Base-by-base conservation (phyloP, 2,113 vertebrate genomes). In the Oncorhynchus clarkii region DNA sequence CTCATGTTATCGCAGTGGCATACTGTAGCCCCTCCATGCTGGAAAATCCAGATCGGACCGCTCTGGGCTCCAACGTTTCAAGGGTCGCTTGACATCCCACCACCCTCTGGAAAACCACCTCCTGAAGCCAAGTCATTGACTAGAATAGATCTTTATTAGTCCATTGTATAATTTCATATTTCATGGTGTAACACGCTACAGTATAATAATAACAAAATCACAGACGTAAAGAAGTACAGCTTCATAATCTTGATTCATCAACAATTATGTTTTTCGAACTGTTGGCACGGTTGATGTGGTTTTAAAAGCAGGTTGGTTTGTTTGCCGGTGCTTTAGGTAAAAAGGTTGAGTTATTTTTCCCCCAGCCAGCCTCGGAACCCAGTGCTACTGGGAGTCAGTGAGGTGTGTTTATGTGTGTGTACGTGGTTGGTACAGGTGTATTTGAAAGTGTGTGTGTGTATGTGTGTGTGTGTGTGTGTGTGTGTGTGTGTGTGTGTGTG, bases 311-410 rank as follows among this genome's bases (percentile, higher is more conserved):
- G 16, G 54, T 57, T 57, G 54, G 16, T 45, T 45, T 45, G 8
- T 8, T 45, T 8, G 8, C 39, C 39, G 2, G 39, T 45, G 39
- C 39, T 11, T 45, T 9, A 9, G 39, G 54, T 16, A 14, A 5
- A 20, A 16, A 20, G 54, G 54, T 14, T 57, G 54, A 16, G 54
- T 14, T 20, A 6, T 45, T 45, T 45, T 45, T 45, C 2, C 39
- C 39, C 39, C 39, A 45, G 39, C 39, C 39, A 9, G 39, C 8
- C 39, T 45, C 39, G 8, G 34, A 64, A 24, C 49, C 18, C n/a
- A 70, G 68, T 77, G 81, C 70, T 71, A 67, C 62, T 78, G 73
- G 76, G 83, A 74, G 67, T 70, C 78, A 57, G 80, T 67, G 65
- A 80, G 75, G 74, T 85, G 34, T 39, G 7, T 39, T 2, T 45